Conservation (phyloP, 2,888 invertebrate species). For the Carpatolechia fugitivella region DNA sequence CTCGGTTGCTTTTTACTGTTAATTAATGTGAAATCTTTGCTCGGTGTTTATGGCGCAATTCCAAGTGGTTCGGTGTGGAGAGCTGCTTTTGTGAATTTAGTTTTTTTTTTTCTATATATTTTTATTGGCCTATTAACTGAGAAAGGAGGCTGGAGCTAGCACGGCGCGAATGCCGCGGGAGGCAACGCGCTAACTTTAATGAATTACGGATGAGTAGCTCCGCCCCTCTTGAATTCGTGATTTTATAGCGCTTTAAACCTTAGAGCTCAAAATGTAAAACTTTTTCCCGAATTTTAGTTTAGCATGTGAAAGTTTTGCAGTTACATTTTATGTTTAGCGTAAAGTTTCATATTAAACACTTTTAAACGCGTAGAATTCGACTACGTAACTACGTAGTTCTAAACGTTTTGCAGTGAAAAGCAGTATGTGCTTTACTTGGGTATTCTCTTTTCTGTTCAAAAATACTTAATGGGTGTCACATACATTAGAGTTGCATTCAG, state of each 20-base stretch:
- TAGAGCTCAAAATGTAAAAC: slow-evolving; percentile 57
- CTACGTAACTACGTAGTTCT: not conserved
- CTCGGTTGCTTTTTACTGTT: slow-evolving; percentile 39
- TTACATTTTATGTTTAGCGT: slow-evolving; percentile 3
- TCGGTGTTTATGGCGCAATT: slow-evolving; percentile 33
- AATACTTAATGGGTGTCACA: too few species aligned
- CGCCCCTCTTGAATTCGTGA: slow-evolving; percentile 61
- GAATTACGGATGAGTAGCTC: slow-evolving; percentile 71
- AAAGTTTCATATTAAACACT: not conserved
- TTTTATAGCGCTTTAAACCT: slow-evolving; percentile 67
- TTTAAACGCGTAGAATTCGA: not conserved
- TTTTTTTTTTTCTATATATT: slow-evolving; percentile 45
- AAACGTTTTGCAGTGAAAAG: too few species aligned
- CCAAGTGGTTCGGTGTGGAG: slow-evolving; percentile 29
- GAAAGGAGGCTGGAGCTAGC: slow-evolving; percentile 54
- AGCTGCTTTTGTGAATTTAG: slow-evolving; percentile 38
- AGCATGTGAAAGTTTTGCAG: slow-evolving; percentile 19
- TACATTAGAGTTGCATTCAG: too few species aligned
- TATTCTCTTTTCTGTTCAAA: too few species aligned
- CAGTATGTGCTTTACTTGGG: too few species aligned
- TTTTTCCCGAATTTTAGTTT: slow-evolving; percentile 47
- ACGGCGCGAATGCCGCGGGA: slow-evolving; percentile 55
- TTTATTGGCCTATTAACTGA: slow-evolving; percentile 69
- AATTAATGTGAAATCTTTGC: slow-evolving; percentile 50
- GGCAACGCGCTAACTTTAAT: slow-evolving; percentile 70